Conservation (phyloP, 2,797 vertebrate genomes). For the Pangasius mekongensis region DNA sequence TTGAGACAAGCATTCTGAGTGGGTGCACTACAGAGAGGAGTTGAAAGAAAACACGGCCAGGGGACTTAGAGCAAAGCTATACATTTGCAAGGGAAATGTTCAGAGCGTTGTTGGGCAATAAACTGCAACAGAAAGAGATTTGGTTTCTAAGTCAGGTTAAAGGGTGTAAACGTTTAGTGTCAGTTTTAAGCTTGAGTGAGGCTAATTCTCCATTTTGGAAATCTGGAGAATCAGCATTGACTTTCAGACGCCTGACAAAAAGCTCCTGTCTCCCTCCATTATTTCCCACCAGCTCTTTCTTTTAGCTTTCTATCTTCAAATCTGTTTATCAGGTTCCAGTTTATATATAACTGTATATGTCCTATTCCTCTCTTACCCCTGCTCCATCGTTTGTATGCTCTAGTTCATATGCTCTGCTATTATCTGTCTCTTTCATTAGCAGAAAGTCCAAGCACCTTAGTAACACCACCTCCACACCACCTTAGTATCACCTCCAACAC, state of each 20-base stretch:
- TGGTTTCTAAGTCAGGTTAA: not conserved
- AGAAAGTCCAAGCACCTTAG: not conserved
- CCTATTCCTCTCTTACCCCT: constrained; percentile 9
- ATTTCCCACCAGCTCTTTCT: constrained; percentile 18
- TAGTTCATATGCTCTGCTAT: not conserved
- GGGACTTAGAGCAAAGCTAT: not conserved
- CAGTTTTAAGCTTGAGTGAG: not conserved
- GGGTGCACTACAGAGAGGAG: constrained; percentile 1
- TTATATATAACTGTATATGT: constrained; percentile 49
- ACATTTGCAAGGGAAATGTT: not conserved
- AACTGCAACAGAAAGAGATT: not conserved
- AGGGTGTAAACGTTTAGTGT: not conserved
- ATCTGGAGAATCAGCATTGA: not conserved
- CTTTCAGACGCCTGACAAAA: constrained; percentile 21
- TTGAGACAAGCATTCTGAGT: constrained; percentile 1
- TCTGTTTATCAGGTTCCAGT: not conserved
- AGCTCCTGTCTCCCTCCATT: constrained; percentile 15
- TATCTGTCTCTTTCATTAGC: not conserved
- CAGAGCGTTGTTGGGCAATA: not conserved
- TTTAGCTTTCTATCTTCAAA: not conserved
- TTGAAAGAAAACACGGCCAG: constrained; percentile 7
- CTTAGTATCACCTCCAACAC: not conserved
- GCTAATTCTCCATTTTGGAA: not conserved
- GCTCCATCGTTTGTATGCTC: not conserved
- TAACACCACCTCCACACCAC: not conserved